Percentiles rank a stretch among this genome's conserved stretches.
These are phyloP conservation scores for Microcebus murinus DNA, from an alignment of 2,113 vertebrate species.

Conservation along the genomic window DNA sequence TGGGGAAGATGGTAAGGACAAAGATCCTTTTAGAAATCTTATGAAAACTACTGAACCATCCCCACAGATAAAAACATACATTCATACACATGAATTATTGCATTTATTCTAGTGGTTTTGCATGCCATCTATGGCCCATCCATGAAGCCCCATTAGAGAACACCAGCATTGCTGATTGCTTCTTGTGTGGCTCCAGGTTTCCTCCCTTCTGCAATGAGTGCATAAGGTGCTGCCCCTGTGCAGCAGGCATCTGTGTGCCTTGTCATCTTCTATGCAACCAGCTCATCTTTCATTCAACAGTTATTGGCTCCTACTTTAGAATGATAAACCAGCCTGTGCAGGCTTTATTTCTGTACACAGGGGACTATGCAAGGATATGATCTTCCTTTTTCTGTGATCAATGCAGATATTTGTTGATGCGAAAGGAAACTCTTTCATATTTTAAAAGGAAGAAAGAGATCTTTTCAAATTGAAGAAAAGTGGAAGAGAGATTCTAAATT, in stretches of 20 bases:
- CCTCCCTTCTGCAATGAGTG: neutral
- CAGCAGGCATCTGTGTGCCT: neutral
- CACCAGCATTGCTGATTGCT: neutral
- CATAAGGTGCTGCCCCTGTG: neutral
- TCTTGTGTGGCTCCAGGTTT: neutral
- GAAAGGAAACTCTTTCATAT: slow-evolving; percentile 8
- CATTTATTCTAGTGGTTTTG: neutral
- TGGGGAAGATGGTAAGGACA: neutral
- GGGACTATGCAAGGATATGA: neutral
- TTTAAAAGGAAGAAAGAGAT: slow-evolving; percentile 44
- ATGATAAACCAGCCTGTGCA: neutral
- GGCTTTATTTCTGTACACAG: neutral
- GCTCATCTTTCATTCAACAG: slow-evolving; percentile 24
- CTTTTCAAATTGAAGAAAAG: slow-evolving; percentile 4
- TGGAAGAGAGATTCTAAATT: neutral
- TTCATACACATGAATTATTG: neutral
- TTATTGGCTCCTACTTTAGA: neutral
- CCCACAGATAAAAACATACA: neutral
- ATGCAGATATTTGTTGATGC: neutral
- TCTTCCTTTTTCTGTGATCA: slow-evolving; percentile 23
- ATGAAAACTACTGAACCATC: neutral
- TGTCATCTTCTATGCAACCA: neutral
- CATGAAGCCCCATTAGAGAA: neutral
- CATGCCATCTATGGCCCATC: neutral
- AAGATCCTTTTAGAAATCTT: neutral